Percentiles rank a stretch among this genome's conserved stretches.
Conservation (phyloP, 2,797 vertebrate species). For the Chaunax sp. region DNA sequence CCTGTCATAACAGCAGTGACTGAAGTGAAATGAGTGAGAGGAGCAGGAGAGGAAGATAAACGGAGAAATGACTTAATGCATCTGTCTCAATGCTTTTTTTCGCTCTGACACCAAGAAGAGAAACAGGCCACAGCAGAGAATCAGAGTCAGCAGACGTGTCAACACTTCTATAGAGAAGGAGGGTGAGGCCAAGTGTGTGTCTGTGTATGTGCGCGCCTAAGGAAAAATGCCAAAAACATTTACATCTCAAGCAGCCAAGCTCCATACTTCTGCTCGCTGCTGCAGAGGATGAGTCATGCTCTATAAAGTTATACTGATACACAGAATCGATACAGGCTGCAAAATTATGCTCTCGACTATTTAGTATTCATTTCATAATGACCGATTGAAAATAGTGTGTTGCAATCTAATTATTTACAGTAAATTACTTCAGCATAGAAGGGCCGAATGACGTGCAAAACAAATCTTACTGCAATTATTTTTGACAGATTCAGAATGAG, state of each 20-base stretch:
- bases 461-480: not conserved
- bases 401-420: not conserved
- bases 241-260: constrained; percentile 78
- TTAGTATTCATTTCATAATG: not conserved
- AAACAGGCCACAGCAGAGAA: constrained; percentile 64
- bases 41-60: constrained; percentile 27
- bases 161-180: constrained; percentile 64
- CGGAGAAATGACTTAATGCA: constrained; percentile 51
- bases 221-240: constrained; percentile 81
- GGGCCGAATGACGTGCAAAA: not conserved
- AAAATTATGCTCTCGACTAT: no score
- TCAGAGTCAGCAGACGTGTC: constrained; percentile 75
- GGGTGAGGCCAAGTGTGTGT: constrained; percentile 20
- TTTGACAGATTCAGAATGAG: not conserved
- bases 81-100: constrained; percentile 55
- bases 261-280: constrained; percentile 73
- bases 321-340: no score
- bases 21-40: constrained; percentile 11
- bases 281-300: constrained; percentile 82
- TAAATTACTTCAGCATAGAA: not conserved
- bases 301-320: no score
- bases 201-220: constrained; percentile 36
- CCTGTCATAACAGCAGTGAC: constrained; percentile 4
- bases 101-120: constrained; percentile 51
- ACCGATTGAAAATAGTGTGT: not conserved